Evolutionary conservation across 2,888 invertebrate species (phyloP), one percentile per base, ranked within the genome.

Genomic region (Lochmaea capreae): DNA sequence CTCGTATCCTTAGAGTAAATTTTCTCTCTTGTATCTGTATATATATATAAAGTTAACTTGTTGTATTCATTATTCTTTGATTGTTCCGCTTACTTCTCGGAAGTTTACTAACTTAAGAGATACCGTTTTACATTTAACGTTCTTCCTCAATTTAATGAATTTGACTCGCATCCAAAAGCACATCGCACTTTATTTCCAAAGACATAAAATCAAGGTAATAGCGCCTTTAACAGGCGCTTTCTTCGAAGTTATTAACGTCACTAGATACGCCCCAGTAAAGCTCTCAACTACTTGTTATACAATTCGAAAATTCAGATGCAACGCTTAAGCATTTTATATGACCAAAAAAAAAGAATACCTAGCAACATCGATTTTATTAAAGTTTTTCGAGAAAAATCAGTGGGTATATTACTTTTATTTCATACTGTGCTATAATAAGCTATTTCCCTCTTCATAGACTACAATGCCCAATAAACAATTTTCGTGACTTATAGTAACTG

Each of bases 101-200:
- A 63, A 63, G 62, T 63, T 63, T 63, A 16, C 62, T 43, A 43
- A 9, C 62, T 63, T 12, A 63, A 63, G 18, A 42, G 62, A 63
- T 63, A 39, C 43, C 62, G 62, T 43, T 62, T 62, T 62, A 62
- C 42, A 18, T 62, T 62, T 42, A 62, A 62, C 43, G 43, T 62
- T 43, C 43, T 43, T 43, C 54, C 62, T 43, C 18, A 12, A 43
- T 43, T 63, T 63, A 63, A 63, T 63, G 62, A 63, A 63, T 63
- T 63, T 43, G 62, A 62, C 39, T 39, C 62, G 39, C 62, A 62
- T n/a, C 18, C 42, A 3, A 42, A 11, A 62, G 16, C 65, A 49
- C 65, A 49, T 65, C 22, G 65, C 65, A 65, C 65, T 65, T 65
- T 65, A 65, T 65, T 65, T 49, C 49, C 65, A 52, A 52, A 65